Percentiles rank a stretch among this genome's conserved stretches.
phyloP scores from a whole-genome alignment of 2,888 invertebrate genomes.

The Tuta absoluta region DNA sequence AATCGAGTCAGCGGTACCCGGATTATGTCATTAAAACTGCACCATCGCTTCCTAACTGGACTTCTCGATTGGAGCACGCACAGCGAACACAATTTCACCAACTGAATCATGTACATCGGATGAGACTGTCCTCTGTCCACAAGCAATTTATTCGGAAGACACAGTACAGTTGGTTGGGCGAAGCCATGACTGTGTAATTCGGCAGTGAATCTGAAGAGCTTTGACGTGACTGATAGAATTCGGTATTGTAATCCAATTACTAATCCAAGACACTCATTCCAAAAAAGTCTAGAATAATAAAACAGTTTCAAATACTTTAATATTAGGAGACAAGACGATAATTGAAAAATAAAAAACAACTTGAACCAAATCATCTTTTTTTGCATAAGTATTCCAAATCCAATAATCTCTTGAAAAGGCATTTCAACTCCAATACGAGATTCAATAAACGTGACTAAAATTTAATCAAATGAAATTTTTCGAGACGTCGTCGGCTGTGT shows the following conservation, averaged over 20 bases:
- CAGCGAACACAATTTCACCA: constrained; percentile 6
- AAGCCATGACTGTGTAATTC: neutral
- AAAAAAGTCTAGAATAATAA: neutral
- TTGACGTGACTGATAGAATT: no score
- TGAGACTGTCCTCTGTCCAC: constrained; percentile 15
- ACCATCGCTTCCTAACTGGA: constrained; percentile 69
- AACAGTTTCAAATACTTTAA: neutral
- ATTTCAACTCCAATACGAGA: neutral
- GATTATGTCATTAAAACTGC: constrained; percentile 78
- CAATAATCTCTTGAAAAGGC: constrained; percentile 4
- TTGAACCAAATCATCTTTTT: neutral
- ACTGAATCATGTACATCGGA: constrained; percentile 16
- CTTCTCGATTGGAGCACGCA: constrained; percentile 30
- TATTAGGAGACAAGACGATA: neutral
- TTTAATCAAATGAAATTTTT: constrained; percentile 1
- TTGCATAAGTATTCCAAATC: constrained; percentile 4
- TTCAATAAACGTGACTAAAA: constrained; percentile 10
- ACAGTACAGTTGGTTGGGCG: neutral
- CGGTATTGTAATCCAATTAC: no score
- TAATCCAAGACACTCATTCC: no score
- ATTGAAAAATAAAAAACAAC: neutral
- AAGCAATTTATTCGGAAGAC: constrained; percentile 8
- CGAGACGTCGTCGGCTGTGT: neutral
- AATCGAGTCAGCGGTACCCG: constrained; percentile 74
- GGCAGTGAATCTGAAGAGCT: neutral